Evolutionary conservation across 2,113 vertebrate genomes (phyloP).

Genomic region (Phoxinus phoxinus): DNA sequence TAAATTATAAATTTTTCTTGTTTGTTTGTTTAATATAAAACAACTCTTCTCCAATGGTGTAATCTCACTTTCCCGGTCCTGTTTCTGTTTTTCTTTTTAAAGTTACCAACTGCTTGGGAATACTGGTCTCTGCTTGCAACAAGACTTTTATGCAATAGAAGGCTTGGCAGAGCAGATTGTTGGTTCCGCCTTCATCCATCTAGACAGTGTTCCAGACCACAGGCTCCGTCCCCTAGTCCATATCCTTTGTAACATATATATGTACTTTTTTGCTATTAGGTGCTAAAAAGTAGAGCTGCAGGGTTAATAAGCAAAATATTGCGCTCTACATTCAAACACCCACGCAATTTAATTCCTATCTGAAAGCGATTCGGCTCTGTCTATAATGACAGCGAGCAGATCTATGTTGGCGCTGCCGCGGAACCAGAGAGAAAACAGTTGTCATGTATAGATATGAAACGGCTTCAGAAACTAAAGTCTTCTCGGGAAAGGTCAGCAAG

Average conservation of each 20-base stretch:
- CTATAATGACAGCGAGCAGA: too few relatives aligned
- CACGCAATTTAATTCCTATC: too few relatives aligned
- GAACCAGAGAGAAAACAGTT: too few relatives aligned
- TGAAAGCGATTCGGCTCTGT: too few relatives aligned
- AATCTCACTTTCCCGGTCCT: background rate
- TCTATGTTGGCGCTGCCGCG: too few relatives aligned
- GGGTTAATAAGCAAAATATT: too few relatives aligned
- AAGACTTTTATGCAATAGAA: slow-evolving; percentile 92
- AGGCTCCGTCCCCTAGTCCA: slow-evolving; percentile 90
- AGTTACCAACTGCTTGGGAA: slow-evolving; percentile 91
- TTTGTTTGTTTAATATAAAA: background rate
- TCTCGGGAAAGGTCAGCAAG: too few relatives aligned
- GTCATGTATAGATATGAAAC: too few relatives aligned
- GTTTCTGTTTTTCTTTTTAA: slow-evolving; percentile 10
- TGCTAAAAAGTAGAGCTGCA: background rate
- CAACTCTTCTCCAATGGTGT: background rate
- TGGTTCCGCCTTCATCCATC: slow-evolving; percentile 85
- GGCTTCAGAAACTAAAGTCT: too few relatives aligned
- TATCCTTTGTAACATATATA: slow-evolving; percentile 80
- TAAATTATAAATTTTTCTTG: background rate
- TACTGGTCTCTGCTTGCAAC: slow-evolving; percentile 85
- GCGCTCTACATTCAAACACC: too few relatives aligned
- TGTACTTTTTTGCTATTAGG: background rate
- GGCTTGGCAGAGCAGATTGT: slow-evolving; percentile 83
- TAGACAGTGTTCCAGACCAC: slow-evolving; percentile 92